Evolutionary conservation across 2,797 vertebrate genomes (phyloP).

Genomic region (Echeneis naucrates): DNA sequence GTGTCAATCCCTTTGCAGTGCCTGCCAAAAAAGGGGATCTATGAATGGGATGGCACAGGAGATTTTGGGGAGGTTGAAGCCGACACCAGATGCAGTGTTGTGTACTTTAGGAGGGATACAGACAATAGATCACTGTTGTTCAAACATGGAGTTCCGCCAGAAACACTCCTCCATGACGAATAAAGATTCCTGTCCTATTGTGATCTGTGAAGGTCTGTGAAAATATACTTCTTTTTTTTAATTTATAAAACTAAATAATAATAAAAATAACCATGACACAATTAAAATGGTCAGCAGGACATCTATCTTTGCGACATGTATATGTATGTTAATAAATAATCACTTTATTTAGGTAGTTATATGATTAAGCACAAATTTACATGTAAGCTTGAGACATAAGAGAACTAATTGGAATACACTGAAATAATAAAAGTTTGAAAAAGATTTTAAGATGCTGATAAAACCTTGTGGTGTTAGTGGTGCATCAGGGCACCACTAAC

Average conservation of each 20-base stretch:
- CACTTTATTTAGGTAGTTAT: too few species aligned
- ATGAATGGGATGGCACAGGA: conserved; percentile 9
- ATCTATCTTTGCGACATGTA: too few species aligned
- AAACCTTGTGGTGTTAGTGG: neutral
- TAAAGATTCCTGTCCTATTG: conserved; percentile 2
- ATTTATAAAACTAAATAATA: too few species aligned
- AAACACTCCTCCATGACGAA: conserved; percentile 18
- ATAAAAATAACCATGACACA: neutral
- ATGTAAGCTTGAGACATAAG: neutral
- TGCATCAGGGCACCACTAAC: too few species aligned
- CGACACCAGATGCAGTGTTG: conserved; percentile 5
- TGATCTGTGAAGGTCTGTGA: conserved; percentile 1
- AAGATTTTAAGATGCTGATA: neutral
- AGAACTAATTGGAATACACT: neutral
- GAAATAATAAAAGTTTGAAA: neutral
- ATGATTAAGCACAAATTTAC: neutral
- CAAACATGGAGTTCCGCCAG: conserved; percentile 13
- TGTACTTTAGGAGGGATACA: conserved; percentile 27
- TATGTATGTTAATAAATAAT: too few species aligned
- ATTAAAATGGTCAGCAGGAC: neutral
- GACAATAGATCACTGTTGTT: conserved; percentile 3
- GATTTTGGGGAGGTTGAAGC: conserved; percentile 13
- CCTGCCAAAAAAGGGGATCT: conserved; percentile 13
- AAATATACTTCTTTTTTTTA: neutral
- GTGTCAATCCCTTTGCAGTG: conserved; percentile 20